Evolutionary conservation across 2,888 invertebrate genomes (phyloP).

Genomic region (Lampropteryx suffumata): DNA sequence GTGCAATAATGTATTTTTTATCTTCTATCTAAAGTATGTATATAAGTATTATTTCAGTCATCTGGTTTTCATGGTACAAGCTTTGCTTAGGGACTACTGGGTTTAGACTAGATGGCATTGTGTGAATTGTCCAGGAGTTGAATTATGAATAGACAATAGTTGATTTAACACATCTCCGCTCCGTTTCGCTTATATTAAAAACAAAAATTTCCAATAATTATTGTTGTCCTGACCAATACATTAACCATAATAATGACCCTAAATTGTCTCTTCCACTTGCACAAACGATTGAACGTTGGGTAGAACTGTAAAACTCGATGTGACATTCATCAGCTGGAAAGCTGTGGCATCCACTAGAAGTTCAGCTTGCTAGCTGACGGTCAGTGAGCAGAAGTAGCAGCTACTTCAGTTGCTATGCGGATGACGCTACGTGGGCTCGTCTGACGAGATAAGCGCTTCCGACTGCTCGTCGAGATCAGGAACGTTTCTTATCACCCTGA

Average conservation of each 20-base stretch:
- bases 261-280: not conserved
- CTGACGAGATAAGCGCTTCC: constrained; percentile 82
- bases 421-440: constrained; percentile 69
- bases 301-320: no score
- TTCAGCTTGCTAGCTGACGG: not conserved
- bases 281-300: not conserved
- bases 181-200: no score
- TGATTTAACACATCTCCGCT: no score
- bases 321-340: no score
- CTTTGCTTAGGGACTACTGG: no score
- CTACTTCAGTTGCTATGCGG: constrained; percentile 10
- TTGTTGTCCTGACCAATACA: not conserved
- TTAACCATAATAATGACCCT: not conserved
- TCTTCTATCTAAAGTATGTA: no score
- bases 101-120: no score
- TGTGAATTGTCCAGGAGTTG: no score
- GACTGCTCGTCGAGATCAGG: constrained; percentile 84
- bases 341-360: constrained; percentile 1
- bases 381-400: not conserved
- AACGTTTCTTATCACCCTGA: constrained; percentile 71
- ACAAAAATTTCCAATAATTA: not conserved
- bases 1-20: no score
- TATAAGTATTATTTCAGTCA: no score
- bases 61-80: no score
- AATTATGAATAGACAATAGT: no score